Evolutionary conservation across 2,113 vertebrate species (phyloP).

Genomic region (Sinocyclocheilus grahami): DNA sequence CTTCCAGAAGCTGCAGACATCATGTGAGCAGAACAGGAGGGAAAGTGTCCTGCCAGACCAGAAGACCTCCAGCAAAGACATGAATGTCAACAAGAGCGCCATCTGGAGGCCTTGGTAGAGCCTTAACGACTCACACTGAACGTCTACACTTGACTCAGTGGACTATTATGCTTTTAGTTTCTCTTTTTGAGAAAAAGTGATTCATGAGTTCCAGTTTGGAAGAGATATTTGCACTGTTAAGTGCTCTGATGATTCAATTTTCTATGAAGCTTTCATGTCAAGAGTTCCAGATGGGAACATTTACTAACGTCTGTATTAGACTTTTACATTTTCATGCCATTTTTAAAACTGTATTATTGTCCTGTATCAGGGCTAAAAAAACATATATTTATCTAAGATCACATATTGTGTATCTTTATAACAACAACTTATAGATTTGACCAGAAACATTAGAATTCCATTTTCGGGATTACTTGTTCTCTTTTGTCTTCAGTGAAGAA

Average conservation of each 20-base stretch:
- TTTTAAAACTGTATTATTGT: too few relatives aligned
- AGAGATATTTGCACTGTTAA: too few relatives aligned
- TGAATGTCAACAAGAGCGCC: slow-evolving; percentile 55
- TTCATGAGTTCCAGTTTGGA: not conserved
- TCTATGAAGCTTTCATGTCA: not conserved
- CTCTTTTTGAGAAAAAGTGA: not conserved
- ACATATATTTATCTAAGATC: too few relatives aligned
- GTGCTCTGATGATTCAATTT: too few relatives aligned
- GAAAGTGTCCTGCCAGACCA: slow-evolving; percentile 45
- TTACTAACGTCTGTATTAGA: too few relatives aligned
- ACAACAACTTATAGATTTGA: not conserved
- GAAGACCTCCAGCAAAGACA: slow-evolving; percentile 57
- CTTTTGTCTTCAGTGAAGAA: too few relatives aligned
- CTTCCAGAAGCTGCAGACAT: too few relatives aligned
- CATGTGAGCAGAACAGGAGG: slow-evolving; percentile 44
- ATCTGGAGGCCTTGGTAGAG: slow-evolving; percentile 71
- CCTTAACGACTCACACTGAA: too few relatives aligned
- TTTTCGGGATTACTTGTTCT: too few relatives aligned
- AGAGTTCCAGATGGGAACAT: not conserved
- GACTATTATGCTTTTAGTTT: not conserved
- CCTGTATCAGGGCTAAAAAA: too few relatives aligned
- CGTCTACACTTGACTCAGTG: not conserved
- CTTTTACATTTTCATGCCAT: too few relatives aligned
- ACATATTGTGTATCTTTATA: too few relatives aligned
- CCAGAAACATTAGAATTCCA: not conserved